These are phyloP conservation scores for Porites evermanni DNA, from an alignment of 92 coral and sea anemone species.

Conservation along the genomic window DNA sequence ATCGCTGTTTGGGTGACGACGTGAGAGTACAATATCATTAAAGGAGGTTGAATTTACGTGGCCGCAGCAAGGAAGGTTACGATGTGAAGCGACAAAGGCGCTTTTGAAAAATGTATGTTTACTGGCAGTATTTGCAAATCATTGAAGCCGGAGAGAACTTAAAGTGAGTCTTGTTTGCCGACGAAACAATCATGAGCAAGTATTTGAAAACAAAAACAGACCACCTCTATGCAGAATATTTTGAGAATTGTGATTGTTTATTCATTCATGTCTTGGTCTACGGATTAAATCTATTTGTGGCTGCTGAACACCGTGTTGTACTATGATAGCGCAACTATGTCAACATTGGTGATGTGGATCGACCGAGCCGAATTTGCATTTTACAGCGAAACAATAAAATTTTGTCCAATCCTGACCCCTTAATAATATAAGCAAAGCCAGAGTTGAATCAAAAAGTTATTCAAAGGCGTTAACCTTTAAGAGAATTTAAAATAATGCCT, in stretches of 20 bases:
- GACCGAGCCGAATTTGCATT: neutral
- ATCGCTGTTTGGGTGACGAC: conserved; percentile 92
- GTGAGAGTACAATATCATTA: conserved; percentile 1
- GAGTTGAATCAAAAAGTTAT: neutral
- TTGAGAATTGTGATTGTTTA: neutral
- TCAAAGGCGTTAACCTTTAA: neutral
- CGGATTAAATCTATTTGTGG: neutral
- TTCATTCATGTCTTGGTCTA: neutral
- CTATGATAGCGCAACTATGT: neutral
- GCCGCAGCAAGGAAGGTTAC: conserved; percentile 1
- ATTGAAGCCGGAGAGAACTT: neutral
- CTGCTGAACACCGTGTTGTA: neutral
- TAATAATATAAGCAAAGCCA: neutral
- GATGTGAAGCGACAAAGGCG: too few species aligned
- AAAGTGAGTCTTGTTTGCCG: neutral
- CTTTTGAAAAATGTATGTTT: neutral
- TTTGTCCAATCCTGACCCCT: neutral
- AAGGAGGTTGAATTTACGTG: neutral
- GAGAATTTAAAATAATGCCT: neutral
- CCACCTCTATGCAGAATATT: neutral
- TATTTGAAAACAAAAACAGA: neutral
- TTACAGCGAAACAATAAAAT: conserved; percentile 1
- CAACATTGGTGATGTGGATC: neutral
- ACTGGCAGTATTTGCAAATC: neutral
- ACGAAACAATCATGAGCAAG: neutral